A percentile compares a stretch with the other conserved stretches of the same genome.
phyloP scores from a whole-genome alignment of 1,140 invertebrate species.

The Pachyrhynchus sulphureomaculatus region DNA sequence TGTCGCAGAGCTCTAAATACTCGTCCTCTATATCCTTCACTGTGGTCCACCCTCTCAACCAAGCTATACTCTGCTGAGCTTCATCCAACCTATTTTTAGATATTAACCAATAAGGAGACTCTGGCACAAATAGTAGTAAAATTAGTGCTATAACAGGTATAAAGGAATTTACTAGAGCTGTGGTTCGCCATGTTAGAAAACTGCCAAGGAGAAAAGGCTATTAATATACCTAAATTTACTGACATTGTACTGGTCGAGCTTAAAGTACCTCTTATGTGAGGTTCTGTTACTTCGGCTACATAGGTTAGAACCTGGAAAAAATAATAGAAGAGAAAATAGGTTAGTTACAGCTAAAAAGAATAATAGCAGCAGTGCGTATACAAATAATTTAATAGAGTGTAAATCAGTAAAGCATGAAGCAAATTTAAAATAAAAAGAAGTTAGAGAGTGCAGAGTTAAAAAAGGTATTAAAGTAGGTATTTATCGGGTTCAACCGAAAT shows the following conservation, averaged over 20 bases:
- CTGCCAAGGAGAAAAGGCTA: conserved; percentile 69
- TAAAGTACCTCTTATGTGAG: conserved; percentile 69
- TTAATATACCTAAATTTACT: conserved; percentile 70
- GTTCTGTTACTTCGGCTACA: conserved; percentile 75
- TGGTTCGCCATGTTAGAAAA: conserved; percentile 65
- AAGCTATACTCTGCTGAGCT: conserved; percentile 58
- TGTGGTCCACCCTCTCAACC: conserved; percentile 66
- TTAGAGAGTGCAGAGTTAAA: too few species aligned
- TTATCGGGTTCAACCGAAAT: too few species aligned
- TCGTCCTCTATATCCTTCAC: conserved; percentile 57
- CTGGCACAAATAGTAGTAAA: conserved; percentile 67
- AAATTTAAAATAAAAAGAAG: too few species aligned
- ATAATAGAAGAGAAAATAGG: background rate
- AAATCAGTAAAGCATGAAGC: too few species aligned
- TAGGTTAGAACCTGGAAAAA: conserved; percentile 67
- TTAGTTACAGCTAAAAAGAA: background rate
- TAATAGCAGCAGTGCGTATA: background rate
- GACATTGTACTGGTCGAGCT: conserved; percentile 69
- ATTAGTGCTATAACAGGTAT: conserved; percentile 66
- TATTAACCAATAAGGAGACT: conserved; percentile 74
- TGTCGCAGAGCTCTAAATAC: conserved; percentile 54
- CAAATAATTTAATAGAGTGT: too few species aligned
- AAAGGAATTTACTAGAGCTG: conserved; percentile 64
- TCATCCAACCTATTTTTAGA: conserved; percentile 61
- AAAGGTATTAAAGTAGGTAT: too few species aligned